Evolutionary conservation across 2,797 vertebrate species (phyloP).

Genomic region (Cetoscarus ocellatus): DNA sequence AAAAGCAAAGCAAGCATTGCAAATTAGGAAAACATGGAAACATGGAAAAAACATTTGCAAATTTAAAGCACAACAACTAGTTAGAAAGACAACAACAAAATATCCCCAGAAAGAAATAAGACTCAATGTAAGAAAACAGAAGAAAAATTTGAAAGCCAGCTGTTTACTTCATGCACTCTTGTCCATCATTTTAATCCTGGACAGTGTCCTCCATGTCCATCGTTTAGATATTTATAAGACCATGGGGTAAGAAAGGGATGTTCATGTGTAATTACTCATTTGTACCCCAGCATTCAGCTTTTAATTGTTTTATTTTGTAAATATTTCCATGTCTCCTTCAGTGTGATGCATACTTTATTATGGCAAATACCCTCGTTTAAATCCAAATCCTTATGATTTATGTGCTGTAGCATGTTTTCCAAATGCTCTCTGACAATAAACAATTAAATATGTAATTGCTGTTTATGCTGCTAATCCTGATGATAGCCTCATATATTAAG

Average conservation of each 20-base stretch:
- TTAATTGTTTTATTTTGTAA: slow-evolving; percentile 56
- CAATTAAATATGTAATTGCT: slow-evolving; percentile 84
- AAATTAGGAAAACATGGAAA: too few relatives aligned
- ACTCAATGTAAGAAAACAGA: too few relatives aligned
- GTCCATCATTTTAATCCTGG: too few relatives aligned
- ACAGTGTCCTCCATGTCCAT: too few relatives aligned
- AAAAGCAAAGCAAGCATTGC: too few relatives aligned
- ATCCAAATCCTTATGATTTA: slow-evolving; percentile 60
- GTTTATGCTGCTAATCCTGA: slow-evolving; percentile 80
- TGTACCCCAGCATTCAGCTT: slow-evolving; percentile 20
- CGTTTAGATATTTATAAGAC: too few relatives aligned
- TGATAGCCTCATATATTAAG: slow-evolving; percentile 82
- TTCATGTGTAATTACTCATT: slow-evolving; percentile 75
- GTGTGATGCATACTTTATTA: slow-evolving; percentile 49
- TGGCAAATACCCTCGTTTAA: slow-evolving; percentile 22
- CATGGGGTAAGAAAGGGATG: slow-evolving; percentile 33
- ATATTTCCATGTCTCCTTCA: slow-evolving; percentile 45
- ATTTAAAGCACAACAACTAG: too few relatives aligned
- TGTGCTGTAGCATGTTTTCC: slow-evolving; percentile 52
- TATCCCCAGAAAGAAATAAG: too few relatives aligned
- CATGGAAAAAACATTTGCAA: too few relatives aligned
- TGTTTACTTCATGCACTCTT: too few relatives aligned
- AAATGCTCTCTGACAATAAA: slow-evolving; percentile 77
- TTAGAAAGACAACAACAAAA: too few relatives aligned
- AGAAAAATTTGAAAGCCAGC: too few relatives aligned